A percentile compares a stretch with the other conserved stretches of the same genome.
Conservation (phyloP, 2,888 invertebrate species). For the Stenurella melanura region DNA sequence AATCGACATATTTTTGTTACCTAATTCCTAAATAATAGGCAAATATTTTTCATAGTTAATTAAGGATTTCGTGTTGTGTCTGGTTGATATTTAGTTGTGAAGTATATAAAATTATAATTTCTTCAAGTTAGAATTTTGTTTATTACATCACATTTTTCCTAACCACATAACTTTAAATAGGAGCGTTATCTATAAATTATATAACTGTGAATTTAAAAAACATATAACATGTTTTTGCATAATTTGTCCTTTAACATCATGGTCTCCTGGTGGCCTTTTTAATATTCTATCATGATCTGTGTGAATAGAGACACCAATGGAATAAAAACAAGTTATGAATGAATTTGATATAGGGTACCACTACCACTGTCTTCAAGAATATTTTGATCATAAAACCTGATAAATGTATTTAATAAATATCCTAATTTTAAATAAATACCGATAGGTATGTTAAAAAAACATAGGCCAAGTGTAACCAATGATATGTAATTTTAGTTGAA, state of each 20-base stretch:
- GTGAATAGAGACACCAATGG: neutral
- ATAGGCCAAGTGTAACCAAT: too few species aligned
- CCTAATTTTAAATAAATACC: neutral
- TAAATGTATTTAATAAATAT: neutral
- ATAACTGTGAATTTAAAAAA: too few species aligned
- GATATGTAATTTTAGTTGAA: neutral
- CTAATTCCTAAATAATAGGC: too few species aligned
- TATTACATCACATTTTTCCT: neutral
- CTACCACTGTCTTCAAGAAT: too few species aligned
- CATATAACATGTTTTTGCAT: neutral
- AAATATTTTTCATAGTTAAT: too few species aligned
- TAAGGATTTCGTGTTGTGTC: too few species aligned
- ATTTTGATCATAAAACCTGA: neutral
- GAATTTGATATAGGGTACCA: neutral
- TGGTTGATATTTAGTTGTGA: too few species aligned
- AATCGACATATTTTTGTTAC: too few species aligned
- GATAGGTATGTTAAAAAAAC: too few species aligned
- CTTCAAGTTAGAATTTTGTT: too few species aligned
- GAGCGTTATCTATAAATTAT: neutral
- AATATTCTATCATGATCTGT: conserved; percentile 15
- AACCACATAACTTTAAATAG: neutral
- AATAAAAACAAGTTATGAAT: neutral
- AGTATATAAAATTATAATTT: too few species aligned
- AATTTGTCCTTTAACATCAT: neutral
- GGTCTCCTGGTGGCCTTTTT: conserved; percentile 10